Base-by-base conservation (phyloP, 2,797 vertebrate species). In the Valencia hispanica region DNA sequence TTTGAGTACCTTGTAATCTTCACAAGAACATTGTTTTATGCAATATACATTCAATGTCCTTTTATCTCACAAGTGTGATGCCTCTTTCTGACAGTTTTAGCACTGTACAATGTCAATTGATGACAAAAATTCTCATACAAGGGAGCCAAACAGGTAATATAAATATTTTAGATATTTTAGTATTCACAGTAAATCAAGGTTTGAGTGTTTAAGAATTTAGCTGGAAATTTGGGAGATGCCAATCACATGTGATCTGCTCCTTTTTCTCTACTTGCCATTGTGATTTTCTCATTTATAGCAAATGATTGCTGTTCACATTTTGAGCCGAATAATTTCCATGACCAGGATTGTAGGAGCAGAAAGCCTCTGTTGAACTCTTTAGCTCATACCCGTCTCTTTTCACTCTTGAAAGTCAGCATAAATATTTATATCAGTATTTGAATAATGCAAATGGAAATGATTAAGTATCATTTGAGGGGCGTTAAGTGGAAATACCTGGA, bases 391-490 rank as follows among this genome's bases (percentile, higher is more conserved):
- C 78, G 36, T 63, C 77, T 79, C 57, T 78, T 80, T 73, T 77
- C 86, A 73, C 84, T 90, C 77, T 83, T 76, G 72, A 72, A 86
- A 77, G 81, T 74, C 22, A 0, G 43, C 80, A 92, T 93, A 84
- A 84, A 94, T 93, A 94, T 94, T 86, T 92, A 93, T 94, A 84
- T 87, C 43, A 22, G 39, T 43, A 90, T 94, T 92, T 93, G 88
- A 92, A 93, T 93, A 92, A 92, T 93, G 83, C 77, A 89, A 91
- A 90, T 88, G 83, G 75, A 86, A 93, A 89, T 91, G 88, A 90
- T 82, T 91, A 90, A 91, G 88, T 88, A 89, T 91, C 45, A 84
- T 88, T 91, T 90, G 79, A 88, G 80, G 87, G 77, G 81, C 77
- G 80, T 83, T 55, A 61, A 82, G 79, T 51, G 45, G 84, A 84